These are phyloP conservation scores for Sphyrna mokarran DNA, from an alignment of 2,113 vertebrate species.

Conservation along the genomic window DNA sequence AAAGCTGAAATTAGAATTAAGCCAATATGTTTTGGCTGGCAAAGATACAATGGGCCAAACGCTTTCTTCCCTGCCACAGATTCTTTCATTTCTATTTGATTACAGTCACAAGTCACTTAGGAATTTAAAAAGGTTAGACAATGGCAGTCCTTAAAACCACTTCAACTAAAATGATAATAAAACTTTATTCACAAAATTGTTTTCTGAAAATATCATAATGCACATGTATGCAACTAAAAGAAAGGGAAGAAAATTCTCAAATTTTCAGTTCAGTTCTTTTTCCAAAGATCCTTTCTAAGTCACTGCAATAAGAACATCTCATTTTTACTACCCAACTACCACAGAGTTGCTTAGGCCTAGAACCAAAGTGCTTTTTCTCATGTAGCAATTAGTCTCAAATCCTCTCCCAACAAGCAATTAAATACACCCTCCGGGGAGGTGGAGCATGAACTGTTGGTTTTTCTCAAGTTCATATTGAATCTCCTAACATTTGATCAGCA, in stretches of 20 bases:
- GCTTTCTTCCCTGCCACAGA: no score
- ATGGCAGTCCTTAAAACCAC: neutral
- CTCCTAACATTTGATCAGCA: neutral
- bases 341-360: neutral
- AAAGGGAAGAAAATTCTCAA: neutral
- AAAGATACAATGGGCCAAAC: no score
- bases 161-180: neutral
- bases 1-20: no score
- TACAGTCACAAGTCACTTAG: neutral
- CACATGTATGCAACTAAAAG: neutral
- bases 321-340: neutral
- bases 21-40: no score
- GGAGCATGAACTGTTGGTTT: neutral
- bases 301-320: neutral
- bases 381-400: neutral
- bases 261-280: neutral
- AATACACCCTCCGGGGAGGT: neutral
- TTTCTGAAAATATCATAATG: neutral
- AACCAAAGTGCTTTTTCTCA: neutral
- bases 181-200: neutral
- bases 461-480: neutral
- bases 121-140: neutral
- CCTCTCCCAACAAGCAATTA: neutral
- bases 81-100: neutral
- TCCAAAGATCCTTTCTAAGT: neutral